Percentiles rank a stretch among this genome's conserved stretches.
phyloP scores from a whole-genome alignment of 2,797 vertebrate species.

The Microchirus variegatus region DNA sequence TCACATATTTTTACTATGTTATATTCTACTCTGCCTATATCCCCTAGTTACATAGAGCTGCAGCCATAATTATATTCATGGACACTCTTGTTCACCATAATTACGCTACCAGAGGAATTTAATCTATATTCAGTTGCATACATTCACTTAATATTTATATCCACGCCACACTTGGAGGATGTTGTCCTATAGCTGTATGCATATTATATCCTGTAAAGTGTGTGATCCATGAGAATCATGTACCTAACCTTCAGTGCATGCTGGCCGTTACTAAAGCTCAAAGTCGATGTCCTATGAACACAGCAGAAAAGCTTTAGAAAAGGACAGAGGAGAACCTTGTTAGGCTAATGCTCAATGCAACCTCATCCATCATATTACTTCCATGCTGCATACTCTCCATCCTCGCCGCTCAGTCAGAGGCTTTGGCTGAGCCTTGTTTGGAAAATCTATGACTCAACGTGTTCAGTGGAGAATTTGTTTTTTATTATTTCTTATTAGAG shows the following conservation, averaged over 20 bases:
- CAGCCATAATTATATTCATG: slow-evolving; percentile 65
- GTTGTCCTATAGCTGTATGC: slow-evolving; percentile 12
- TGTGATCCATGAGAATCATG: slow-evolving; percentile 11
- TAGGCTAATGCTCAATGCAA: slow-evolving; percentile 18
- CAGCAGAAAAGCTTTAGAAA: neutral
- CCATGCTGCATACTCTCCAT: slow-evolving; percentile 4
- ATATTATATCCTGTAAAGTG: neutral
- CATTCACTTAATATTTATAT: slow-evolving; percentile 61
- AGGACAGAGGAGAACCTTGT: slow-evolving; percentile 24
- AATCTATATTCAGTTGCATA: slow-evolving; percentile 61
- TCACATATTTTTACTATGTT: too few relatives aligned
- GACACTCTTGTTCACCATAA: slow-evolving; percentile 49
- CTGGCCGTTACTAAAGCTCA: too few relatives aligned
- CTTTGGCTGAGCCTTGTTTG: slow-evolving; percentile 3
- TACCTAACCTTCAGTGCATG: neutral
- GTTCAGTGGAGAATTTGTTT: neutral
- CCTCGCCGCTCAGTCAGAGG: slow-evolving; percentile 8
- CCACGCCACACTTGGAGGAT: slow-evolving; percentile 41
- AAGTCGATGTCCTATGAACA: too few relatives aligned
- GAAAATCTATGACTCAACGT: neutral
- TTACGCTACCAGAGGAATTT: slow-evolving; percentile 57
- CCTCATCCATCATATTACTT: slow-evolving; percentile 29
- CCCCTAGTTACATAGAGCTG: slow-evolving; percentile 24
- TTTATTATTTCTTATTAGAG: too few relatives aligned
- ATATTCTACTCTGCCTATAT: slow-evolving; percentile 28